A percentile compares a stretch with the other conserved stretches of the same genome.
phyloP scores from a whole-genome alignment of 2,113 vertebrate genomes.

The Saguinus midas region DNA sequence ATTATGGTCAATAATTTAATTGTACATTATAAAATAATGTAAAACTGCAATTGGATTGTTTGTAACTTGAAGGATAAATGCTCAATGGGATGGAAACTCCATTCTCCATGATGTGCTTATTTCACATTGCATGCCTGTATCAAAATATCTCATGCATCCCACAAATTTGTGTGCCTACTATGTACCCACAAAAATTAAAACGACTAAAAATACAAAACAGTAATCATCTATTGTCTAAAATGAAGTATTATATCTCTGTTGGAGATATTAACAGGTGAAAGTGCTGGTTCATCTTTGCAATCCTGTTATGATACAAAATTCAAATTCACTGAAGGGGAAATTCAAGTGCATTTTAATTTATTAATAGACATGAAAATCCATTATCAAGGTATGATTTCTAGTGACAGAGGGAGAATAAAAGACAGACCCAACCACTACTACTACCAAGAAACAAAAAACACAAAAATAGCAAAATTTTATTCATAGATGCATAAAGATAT shows the following conservation, averaged over 20 bases:
- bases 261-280: not conserved
- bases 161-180: too few species aligned
- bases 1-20: too few species aligned
- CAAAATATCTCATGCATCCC: too few species aligned
- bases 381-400: not conserved
- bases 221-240: not conserved
- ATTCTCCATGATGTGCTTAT: too few species aligned
- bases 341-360: not conserved
- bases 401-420: not conserved
- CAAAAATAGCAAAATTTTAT: not conserved
- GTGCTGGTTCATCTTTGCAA: not conserved
- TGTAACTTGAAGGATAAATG: too few species aligned
- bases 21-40: too few species aligned
- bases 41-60: too few species aligned
- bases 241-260: not conserved
- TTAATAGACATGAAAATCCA: not conserved
- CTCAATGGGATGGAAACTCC: too few species aligned
- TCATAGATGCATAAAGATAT: not conserved
- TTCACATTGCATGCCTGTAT: too few species aligned
- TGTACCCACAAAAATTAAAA: too few species aligned
- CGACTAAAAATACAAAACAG: not conserved
- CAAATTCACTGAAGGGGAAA: not conserved
- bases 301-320: slow-evolving; percentile 2
- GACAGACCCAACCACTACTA: not conserved
- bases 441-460: not conserved